Evolutionary conservation across 2,888 invertebrate genomes (phyloP).

Genomic region (Abrostola triplasia): DNA sequence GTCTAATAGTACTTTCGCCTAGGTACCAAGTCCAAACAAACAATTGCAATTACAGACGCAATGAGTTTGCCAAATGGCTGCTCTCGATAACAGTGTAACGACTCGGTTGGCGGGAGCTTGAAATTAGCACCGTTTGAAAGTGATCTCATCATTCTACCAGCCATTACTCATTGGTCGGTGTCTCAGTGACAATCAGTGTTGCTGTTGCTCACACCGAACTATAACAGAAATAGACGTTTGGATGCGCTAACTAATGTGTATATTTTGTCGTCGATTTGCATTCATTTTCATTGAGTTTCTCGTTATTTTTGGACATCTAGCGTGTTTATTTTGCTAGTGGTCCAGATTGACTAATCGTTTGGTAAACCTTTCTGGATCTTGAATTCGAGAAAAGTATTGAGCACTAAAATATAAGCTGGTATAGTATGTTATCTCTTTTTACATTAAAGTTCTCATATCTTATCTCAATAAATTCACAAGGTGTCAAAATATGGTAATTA

Average conservation of each 20-base stretch:
- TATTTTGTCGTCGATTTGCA: constrained; percentile 34
- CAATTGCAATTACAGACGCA: constrained; percentile 28
- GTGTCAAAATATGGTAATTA: too few species aligned
- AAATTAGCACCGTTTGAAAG: constrained; percentile 81
- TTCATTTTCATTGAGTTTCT: constrained; percentile 34
- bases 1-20: constrained; percentile 30
- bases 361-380: too few species aligned
- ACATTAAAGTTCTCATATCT: too few species aligned
- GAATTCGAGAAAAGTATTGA: too few species aligned
- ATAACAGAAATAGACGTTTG: constrained; percentile 46
- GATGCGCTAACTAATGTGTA: constrained; percentile 17
- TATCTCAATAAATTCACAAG: too few species aligned
- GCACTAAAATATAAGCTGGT: too few species aligned
- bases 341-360: constrained; percentile 8
- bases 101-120: constrained; percentile 68
- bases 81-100: constrained; percentile 67
- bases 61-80: constrained; percentile 47
- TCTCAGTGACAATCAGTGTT: constrained; percentile 56
- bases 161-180: constrained; percentile 79
- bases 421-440: too few species aligned
- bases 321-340: background rate
- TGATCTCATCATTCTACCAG: constrained; percentile 78
- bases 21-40: constrained; percentile 30
- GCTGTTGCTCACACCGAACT: constrained; percentile 53
- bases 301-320: constrained; percentile 11